Conservation (phyloP, 2,797 vertebrate genomes). For the Gallirallus australis region DNA sequence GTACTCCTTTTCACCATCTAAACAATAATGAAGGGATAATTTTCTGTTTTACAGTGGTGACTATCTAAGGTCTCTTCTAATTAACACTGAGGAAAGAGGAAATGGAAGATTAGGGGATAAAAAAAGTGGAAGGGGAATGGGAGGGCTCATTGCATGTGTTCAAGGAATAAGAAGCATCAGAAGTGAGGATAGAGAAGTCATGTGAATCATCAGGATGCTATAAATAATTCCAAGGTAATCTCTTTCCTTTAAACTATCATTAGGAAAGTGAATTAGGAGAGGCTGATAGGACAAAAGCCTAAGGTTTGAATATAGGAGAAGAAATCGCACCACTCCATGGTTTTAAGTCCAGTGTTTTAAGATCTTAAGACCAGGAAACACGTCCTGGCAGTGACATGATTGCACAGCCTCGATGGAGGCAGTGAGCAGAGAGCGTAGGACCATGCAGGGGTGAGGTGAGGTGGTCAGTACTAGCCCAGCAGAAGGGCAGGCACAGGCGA, state of each 20-base stretch:
- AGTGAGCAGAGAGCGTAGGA: background rate
- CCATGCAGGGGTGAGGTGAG: rapidly evolving
- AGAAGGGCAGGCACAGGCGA: background rate
- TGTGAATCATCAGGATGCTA: background rate
- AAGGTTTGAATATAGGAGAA: background rate
- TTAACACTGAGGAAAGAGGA: background rate
- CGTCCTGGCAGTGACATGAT: rapidly evolving
- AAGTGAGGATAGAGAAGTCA: background rate
- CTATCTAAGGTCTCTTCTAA: background rate
- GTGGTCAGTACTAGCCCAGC: background rate
- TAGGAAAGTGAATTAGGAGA: background rate
- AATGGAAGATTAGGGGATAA: background rate
- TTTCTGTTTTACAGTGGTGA: background rate
- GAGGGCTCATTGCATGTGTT: background rate
- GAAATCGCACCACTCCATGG: background rate
- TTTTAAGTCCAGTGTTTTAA: background rate
- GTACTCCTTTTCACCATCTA: background rate
- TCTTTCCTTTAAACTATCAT: background rate
- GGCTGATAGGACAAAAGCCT: background rate
- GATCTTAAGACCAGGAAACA: background rate
- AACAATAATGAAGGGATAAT: background rate
- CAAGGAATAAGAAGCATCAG: background rate
- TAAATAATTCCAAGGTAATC: background rate
- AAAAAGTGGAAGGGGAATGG: background rate
- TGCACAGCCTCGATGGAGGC: rapidly evolving